phyloP scores from a whole-genome alignment of 2,113 vertebrate genomes.

The Corydoras maculifer region DNA sequence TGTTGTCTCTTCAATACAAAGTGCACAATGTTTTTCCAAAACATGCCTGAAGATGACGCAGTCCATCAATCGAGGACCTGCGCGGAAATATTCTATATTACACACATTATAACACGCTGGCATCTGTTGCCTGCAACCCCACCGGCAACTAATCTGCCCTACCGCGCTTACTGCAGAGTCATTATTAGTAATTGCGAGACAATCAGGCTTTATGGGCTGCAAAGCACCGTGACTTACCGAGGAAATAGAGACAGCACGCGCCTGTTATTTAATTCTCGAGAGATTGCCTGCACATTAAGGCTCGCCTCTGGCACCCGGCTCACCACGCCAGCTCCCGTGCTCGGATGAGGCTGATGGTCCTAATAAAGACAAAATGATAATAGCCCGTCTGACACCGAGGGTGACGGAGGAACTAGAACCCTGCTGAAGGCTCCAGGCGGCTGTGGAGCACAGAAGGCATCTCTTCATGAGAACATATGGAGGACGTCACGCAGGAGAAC shows the following conservation, averaged over 20 bases:
- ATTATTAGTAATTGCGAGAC: conserved; percentile 73
- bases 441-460: neutral
- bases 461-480: neutral
- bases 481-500: neutral
- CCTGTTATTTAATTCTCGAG: conserved; percentile 65
- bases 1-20: too few species aligned
- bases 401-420: neutral
- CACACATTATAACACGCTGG: conserved; percentile 48
- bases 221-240: conserved; percentile 45
- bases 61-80: conserved; percentile 15
- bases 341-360: conserved; percentile 58
- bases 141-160: conserved; percentile 58
- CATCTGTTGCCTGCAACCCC: conserved; percentile 54
- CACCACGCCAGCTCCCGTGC: conserved; percentile 9
- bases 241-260: conserved; percentile 58
- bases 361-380: conserved; percentile 58
- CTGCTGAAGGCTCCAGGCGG: neutral
- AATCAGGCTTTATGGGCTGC: conserved; percentile 71
- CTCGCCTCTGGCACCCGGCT: conserved; percentile 40
- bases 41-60: neutral
- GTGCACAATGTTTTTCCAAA: conserved; percentile 1
- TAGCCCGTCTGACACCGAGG: conserved; percentile 60
- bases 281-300: conserved; percentile 60
- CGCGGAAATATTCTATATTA: conserved; percentile 11
- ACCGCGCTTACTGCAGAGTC: conserved; percentile 56